Base-by-base conservation (phyloP, 1,140 invertebrate species). In the Habropoda laboriosa region DNA sequence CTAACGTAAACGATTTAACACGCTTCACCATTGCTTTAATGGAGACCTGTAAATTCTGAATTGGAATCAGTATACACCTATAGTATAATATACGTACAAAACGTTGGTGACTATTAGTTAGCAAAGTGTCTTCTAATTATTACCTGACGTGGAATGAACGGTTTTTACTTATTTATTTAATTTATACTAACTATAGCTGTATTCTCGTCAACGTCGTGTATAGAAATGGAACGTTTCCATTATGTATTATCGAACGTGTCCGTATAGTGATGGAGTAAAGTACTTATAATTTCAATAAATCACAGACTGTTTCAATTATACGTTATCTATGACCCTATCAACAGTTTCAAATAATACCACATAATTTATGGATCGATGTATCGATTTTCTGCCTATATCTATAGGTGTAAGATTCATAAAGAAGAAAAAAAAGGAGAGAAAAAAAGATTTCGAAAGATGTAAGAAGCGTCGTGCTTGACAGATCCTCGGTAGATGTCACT, bases 201-300 rank as follows among this genome's bases (percentile, higher is more conserved):
- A 18, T 61, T 75, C 27, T 76, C 30, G 40, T 71, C 47, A n/a
- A 38, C 60, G 12, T 75, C 55, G 47, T 63, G 38, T 79, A 68
- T 16, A 27, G n/a, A 57, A 67, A 40, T 27, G 18, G 24, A 63
- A 30, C 27, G 32, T 81, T 42, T 74, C 35, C 58, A 73, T 71
- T 78, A 51, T 72, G 58, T 85, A 79, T 40, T 74, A 35, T 71
- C 18, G 32, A 66, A 47, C 53, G 32, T 72, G 58, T 68, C 64
- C 73, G 67, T 61, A 61, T 73, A 85, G 45, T 73, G 60, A 79
- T 85, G 74, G 60, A 85, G 49, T 67, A 85, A 78, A 85, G 58
- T 78, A 84, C 45, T 81, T 77, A 81, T 84, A 86, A 86, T 86
- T 86, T 85, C 80, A 86, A 86, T 85, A 86, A 86, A 86, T 35